Conservation (phyloP, 1,140 invertebrate species). For the Neomicropteryx cornuta region DNA sequence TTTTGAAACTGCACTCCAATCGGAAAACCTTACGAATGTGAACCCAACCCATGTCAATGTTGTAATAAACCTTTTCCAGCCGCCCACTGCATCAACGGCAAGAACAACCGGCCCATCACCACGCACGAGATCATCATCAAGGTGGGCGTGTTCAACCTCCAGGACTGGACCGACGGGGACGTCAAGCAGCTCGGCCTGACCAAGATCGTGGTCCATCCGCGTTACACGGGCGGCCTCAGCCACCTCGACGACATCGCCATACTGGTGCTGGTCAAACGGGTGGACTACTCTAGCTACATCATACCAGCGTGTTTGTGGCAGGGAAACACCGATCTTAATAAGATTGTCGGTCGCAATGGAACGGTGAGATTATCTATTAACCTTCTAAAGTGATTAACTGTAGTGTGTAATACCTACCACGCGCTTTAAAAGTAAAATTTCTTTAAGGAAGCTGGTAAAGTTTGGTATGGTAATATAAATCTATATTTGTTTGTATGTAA, state of each 20-base stretch:
- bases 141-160: slow-evolving; percentile 35
- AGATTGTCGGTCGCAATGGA: slow-evolving; percentile 26
- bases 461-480: too few relatives aligned
- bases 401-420: too few relatives aligned
- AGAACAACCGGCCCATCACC: slow-evolving; percentile 20
- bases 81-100: slow-evolving; percentile 38
- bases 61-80: too few relatives aligned
- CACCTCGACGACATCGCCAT: slow-evolving; percentile 29
- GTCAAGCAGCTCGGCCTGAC: slow-evolving; percentile 21
- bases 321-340: slow-evolving; percentile 20
- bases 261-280: slow-evolving; percentile 21
- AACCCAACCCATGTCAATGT: too few relatives aligned
- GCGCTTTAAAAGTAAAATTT: too few relatives aligned
- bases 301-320: slow-evolving; percentile 31
- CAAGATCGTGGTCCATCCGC: slow-evolving; percentile 21
- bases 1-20: too few relatives aligned
- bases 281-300: slow-evolving; percentile 24
- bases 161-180: slow-evolving; percentile 35
- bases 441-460: too few relatives aligned
- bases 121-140: slow-evolving; percentile 27
- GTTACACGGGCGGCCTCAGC: too few relatives aligned
- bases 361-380: slow-evolving; percentile 30
- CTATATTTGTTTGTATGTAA: too few relatives aligned
- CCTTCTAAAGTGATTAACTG: too few relatives aligned
- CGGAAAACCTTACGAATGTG: too few relatives aligned